Evolutionary conservation across 2,113 vertebrate genomes (phyloP), one percentile per base, ranked within the genome.

Genomic region (Rhinopomastus cyanomelas): DNA sequence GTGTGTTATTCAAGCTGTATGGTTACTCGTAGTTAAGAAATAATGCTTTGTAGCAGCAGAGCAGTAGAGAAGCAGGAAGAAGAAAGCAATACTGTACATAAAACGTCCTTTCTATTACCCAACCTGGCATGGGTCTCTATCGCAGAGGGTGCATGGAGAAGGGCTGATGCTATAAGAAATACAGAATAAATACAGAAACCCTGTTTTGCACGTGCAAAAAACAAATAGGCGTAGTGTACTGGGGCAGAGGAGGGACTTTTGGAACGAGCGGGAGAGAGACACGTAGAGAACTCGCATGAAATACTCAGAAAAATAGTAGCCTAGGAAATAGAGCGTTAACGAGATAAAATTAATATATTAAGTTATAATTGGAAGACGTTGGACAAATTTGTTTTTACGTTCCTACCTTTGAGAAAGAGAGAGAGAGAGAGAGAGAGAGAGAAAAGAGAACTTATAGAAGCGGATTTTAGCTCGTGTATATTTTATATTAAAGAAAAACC

Each of bases 71-170:
- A 97, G 97, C 97, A 97, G 97, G 97, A 97, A 97, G 96, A 96
- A 97, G 98, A 98, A 98, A 98, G 98, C 98, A 98, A 98, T 98
- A 98, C 96, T 98, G 97, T 98, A 98, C 95, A 98, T 98, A 98
- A 97, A 96, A 94, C 88, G 97, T 96, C 96, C 95, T 98, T 97
- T 97, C 88, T 97, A 96, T 95, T 95, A 96, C 97, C 97, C 97
- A 96, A 95, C 97, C 94, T 97, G 97, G 97, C 97, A 97, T 97
- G 97, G 97, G 97, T 97, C 97, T 97, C 97, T 97, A 55, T 96
- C 95, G 96, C 97, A 95, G 96, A 97, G 97, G 96, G 97, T 97
- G 97, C 97, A 98, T 97, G 97, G 96, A 96, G 96, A 98, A 97
- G 97, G 97, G 97, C 97, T 98, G 97, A 97, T 91, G 95, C 94